Percentiles rank a stretch among this genome's conserved stretches.
Evolutionary conservation across 2,797 vertebrate species (phyloP).

Genomic region (Manis javanica): DNA sequence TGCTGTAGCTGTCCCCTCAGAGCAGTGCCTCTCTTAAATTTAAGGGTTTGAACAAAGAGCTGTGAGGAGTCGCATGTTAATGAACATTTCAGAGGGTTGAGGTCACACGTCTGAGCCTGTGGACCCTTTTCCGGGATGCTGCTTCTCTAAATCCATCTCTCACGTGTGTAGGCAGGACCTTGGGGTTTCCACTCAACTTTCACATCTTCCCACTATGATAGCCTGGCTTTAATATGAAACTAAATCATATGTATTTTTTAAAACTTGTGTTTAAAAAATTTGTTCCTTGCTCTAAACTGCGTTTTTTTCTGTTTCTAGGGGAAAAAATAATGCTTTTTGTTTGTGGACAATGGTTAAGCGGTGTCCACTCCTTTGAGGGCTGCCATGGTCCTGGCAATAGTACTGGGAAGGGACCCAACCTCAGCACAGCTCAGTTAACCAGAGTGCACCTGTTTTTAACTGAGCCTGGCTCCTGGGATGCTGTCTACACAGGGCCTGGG

Average conservation of each 20-base stretch:
- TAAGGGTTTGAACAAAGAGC: not conserved
- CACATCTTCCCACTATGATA: not conserved
- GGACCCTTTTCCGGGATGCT: not conserved
- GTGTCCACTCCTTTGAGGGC: not conserved
- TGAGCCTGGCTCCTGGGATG: not conserved
- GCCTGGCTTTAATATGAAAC: not conserved
- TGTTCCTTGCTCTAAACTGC: not conserved
- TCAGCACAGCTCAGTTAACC: not conserved
- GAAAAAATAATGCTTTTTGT: not conserved
- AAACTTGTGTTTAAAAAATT: not conserved
- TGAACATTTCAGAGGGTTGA: not conserved
- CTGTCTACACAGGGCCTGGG: not conserved
- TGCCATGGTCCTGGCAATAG: not conserved
- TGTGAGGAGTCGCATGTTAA: not conserved
- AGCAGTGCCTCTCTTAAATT: not conserved
- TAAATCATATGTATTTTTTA: not conserved
- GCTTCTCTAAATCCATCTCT: not conserved
- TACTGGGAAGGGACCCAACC: too few species aligned
- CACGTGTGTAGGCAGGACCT: not conserved
- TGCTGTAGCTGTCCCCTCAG: not conserved
- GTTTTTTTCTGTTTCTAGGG: not conserved
- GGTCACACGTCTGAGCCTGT: not conserved
- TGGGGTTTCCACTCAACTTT: not conserved
- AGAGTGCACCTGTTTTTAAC: not conserved
- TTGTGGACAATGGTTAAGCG: not conserved